phyloP scores from a whole-genome alignment of 2,113 vertebrate genomes.

The Plecotus auritus region DNA sequence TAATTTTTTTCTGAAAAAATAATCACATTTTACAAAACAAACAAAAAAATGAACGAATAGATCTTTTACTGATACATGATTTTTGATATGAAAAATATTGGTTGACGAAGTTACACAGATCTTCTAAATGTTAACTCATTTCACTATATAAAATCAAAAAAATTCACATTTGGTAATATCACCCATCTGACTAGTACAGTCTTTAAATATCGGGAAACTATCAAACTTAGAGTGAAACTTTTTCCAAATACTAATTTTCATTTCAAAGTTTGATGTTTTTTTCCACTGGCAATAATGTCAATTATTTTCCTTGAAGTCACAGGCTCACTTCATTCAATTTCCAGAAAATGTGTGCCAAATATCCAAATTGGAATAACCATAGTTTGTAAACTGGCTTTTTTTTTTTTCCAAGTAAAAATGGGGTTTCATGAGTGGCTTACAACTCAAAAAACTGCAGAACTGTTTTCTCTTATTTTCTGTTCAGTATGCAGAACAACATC shows the following conservation, averaged over 20 bases:
- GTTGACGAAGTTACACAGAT: neutral
- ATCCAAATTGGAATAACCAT: neutral
- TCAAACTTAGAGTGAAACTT: neutral
- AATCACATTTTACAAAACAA: too few species aligned
- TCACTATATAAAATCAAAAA: neutral
- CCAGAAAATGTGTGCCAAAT: neutral
- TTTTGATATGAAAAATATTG: neutral
- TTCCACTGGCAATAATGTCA: neutral
- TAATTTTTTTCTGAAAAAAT: too few species aligned
- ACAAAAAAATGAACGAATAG: neutral
- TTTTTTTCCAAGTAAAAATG: neutral
- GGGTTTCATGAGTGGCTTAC: neutral
- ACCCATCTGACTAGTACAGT: neutral
- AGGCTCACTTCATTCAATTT: neutral
- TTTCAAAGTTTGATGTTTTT: neutral
- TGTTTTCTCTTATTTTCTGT: neutral
- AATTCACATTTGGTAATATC: neutral
- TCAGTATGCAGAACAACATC: neutral
- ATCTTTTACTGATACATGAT: neutral
- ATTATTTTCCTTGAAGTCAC: neutral
- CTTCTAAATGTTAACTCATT: neutral
- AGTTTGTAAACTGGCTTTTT: neutral
- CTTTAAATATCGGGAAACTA: neutral
- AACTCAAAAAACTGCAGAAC: neutral
- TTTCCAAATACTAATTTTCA: conserved; percentile 27